Percentiles rank a stretch among this genome's conserved stretches.
phyloP scores from a whole-genome alignment of 2,113 vertebrate species.

The Colaptes auratus region DNA sequence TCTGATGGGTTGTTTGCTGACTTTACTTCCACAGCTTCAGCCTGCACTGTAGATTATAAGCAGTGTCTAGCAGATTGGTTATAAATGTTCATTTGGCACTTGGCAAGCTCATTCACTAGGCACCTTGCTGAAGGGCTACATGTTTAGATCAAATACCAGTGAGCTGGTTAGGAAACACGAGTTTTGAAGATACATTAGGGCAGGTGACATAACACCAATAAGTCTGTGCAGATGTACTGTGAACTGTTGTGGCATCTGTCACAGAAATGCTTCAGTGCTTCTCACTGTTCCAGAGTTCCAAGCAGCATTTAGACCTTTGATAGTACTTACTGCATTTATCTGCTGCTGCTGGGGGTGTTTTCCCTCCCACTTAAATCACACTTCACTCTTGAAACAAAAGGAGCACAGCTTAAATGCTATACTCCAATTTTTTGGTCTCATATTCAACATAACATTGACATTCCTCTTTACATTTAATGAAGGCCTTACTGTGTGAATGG shows the following conservation, averaged over 20 bases:
- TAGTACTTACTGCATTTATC: background rate
- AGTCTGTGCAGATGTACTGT: background rate
- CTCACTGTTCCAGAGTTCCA: background rate
- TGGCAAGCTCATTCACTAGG: background rate
- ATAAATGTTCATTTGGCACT: background rate
- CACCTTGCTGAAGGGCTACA: background rate
- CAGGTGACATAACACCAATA: background rate
- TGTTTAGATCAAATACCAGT: background rate
- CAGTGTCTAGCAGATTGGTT: background rate
- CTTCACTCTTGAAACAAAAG: background rate
- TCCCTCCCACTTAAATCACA: background rate
- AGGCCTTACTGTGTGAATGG: background rate
- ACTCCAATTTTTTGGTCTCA: background rate
- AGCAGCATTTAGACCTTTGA: background rate
- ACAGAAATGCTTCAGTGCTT: background rate
- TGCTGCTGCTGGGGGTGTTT: background rate
- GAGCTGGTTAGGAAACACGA: background rate
- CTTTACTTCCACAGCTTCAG: background rate
- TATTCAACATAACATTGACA: background rate
- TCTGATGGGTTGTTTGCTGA: background rate
- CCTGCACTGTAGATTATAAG: background rate
- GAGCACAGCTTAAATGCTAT: background rate
- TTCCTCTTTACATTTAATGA: background rate
- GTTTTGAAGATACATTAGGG: background rate
- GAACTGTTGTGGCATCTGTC: background rate